Base-by-base conservation (phyloP, 2,113 vertebrate genomes). In the Equus przewalskii region DNA sequence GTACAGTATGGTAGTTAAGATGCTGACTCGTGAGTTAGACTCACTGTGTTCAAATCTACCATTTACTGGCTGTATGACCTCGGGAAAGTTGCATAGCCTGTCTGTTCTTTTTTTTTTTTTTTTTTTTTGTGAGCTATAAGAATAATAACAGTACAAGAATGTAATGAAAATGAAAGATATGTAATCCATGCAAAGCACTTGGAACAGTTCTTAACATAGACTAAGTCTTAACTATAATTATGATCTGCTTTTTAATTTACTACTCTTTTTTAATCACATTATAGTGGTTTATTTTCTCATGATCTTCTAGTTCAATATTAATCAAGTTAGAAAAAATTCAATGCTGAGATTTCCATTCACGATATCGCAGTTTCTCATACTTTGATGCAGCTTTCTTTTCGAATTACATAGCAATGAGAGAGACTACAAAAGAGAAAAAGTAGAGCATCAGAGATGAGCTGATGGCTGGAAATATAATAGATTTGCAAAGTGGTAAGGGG, bases 321-420 rank as follows among this genome's bases (percentile, higher is more conserved):
- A 67, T 89, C 49, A 97, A 92, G 21, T 64, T 76, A 89, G 72
- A 89, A 76, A 84, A 96, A 79, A 58, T n/a, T 84, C 54, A 79
- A 3, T 79, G 10, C 75, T 94, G 22, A 21, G 26, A 75, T 62
- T 89, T 84, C 12, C 46, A 19, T 65, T 88, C 79, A 84, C 41
- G 22, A 60, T 83, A 72, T 73, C 28, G 9, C 11, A 60, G 56
- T 76, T 88, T 44, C 58, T 75, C 54, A 36, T 83, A 81, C 13
- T 91, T 69, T 46, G 46, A 84, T 89, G 18, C 28, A 26, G 46
- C 10, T 44, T 51, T 69, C 30, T 79, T 67, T 72, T 16, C 26
- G 44, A 87, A 26, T 67, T 79, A 58, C 7, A 21, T 16, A 51
- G 7, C 21, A 51, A 65, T 72, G 16, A 78, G 11, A 49, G 36